Percentiles rank a stretch among this genome's conserved stretches.
phyloP scores from a whole-genome alignment of 2,797 vertebrate species.

The Neosilurus hyrtlii region DNA sequence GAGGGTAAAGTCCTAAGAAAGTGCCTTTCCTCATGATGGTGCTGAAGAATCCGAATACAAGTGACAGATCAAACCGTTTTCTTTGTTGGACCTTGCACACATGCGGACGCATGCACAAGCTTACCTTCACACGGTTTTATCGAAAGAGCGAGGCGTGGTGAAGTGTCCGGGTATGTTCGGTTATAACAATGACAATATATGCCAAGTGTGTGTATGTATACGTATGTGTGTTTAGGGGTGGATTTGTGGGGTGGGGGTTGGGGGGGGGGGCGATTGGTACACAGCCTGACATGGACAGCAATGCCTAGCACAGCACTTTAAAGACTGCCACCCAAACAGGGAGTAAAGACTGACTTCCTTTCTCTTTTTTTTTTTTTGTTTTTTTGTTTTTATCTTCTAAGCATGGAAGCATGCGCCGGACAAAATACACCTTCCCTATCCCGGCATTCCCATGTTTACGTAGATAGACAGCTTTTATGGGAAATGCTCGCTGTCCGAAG shows the following conservation, averaged over 20 bases:
- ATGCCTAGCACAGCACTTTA: constrained; percentile 79
- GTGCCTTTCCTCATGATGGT: constrained; percentile 98
- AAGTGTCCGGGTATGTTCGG: constrained; percentile 58
- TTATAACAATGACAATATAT: constrained; percentile 67
- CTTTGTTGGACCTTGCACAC: constrained; percentile 66
- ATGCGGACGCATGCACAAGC: constrained; percentile 57
- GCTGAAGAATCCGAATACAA: constrained; percentile 80
- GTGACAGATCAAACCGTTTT: constrained; percentile 60
- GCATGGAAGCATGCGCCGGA: not conserved
- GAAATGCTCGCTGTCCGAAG: not conserved
- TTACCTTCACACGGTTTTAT: constrained; percentile 48
- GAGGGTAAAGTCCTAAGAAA: constrained; percentile 81
- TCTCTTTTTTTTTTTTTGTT: constrained; percentile 36
- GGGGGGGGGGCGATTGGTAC: not conserved
- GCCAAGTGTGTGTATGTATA: constrained; percentile 70
- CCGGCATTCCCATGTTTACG: not conserved
- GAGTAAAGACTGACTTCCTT: constrained; percentile 58
- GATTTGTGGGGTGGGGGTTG: constrained; percentile 49
- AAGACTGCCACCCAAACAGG: constrained; percentile 69
- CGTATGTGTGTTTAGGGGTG: constrained; percentile 66
- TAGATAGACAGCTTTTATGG: not conserved
- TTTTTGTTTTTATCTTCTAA: not conserved
- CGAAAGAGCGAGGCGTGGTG: constrained; percentile 50
- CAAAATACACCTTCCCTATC: not conserved
- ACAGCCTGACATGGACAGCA: constrained; percentile 63